Evolutionary conservation across 2,113 vertebrate species (phyloP).

Genomic region (Prochilodus magdalenae): DNA sequence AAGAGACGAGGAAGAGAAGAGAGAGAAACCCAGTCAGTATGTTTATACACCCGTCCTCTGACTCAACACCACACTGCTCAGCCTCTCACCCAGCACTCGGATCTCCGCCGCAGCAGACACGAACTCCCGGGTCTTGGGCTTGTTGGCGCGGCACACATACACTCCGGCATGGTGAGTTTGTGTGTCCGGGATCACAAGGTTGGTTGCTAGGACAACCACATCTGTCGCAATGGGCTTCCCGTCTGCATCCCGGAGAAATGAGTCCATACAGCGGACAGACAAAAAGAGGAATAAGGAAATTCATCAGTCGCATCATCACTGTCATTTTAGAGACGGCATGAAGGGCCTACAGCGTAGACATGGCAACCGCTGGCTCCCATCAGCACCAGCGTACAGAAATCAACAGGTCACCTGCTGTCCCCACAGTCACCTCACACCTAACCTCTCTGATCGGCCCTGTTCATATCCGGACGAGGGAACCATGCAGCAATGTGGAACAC

Average conservation of each 20-base stretch:
- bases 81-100: slow-evolving; percentile 85
- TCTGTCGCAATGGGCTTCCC: slow-evolving; percentile 92
- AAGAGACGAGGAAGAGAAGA: neutral
- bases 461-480: too few relatives aligned
- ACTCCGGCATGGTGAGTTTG: slow-evolving; percentile 88
- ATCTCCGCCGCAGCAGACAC: slow-evolving; percentile 88
- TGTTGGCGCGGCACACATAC: slow-evolving; percentile 95
- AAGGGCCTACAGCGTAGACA: too few relatives aligned
- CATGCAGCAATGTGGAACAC: too few relatives aligned
- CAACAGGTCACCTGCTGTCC: too few relatives aligned
- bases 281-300: slow-evolving; percentile 28
- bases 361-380: too few relatives aligned
- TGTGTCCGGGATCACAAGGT: slow-evolving; percentile 88
- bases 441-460: too few relatives aligned
- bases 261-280: slow-evolving; percentile 31
- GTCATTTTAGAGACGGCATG: too few relatives aligned
- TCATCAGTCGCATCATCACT: too few relatives aligned
- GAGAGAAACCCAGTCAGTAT: neutral
- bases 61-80: neutral
- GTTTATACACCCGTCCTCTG: too few relatives aligned
- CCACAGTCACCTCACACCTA: too few relatives aligned
- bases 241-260: slow-evolving; percentile 76
- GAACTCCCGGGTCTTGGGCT: slow-evolving; percentile 91
- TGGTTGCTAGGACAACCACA: slow-evolving; percentile 90
- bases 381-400: too few relatives aligned